Evolutionary conservation across 2,113 vertebrate genomes (phyloP), one percentile per base, ranked within the genome.

Genomic region (Paracanthobrama guichenoti): DNA sequence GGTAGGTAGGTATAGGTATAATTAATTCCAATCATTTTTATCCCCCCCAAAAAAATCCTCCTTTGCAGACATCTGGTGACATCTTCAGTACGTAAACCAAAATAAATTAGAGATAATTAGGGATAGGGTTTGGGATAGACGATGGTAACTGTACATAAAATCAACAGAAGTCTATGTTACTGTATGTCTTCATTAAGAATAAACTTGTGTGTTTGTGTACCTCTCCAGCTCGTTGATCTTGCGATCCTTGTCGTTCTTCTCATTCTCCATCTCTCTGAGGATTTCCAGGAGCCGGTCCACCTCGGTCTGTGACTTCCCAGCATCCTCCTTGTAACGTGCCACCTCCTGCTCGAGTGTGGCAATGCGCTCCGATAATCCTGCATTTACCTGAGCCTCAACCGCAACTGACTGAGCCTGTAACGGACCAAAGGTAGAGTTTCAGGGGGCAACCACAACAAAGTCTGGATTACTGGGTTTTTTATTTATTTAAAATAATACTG

Each of bases 181-280:
- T 39, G 39, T n/a, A 46, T 28, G 24, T 31, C 20, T 69, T 39
- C 6, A 18, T 35, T 31, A 31, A 66, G 28, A 31, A 28, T 35
- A 31, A 66, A 22, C 12, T 20, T 50, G 39, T 53, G 31, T 26
- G 18, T 44, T 16, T 22, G 7, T 64, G 78, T 86, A 99, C 97
- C 96, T 98, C 92, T 99, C 97, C 81, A 99, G 88, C 26, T 99
- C 97, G 13, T 94, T 94, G 91, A 99, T 99, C 93, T 97, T 99
- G 91, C 96, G 97, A 88, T 99, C 98, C 91, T 99, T 99, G 91
- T 99, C 97, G 13, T 98, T 97, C 93, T 99, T 99, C 91, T 99
- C 98, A 50, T 98, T 98, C 89, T 99, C 98, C 94, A 98, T 97
- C 93, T 99, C 97, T 82, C 97, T 94, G 77, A 99, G 92, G 92